phyloP scores from a whole-genome alignment of 2,888 invertebrate genomes.

The Diarsia mendica region DNA sequence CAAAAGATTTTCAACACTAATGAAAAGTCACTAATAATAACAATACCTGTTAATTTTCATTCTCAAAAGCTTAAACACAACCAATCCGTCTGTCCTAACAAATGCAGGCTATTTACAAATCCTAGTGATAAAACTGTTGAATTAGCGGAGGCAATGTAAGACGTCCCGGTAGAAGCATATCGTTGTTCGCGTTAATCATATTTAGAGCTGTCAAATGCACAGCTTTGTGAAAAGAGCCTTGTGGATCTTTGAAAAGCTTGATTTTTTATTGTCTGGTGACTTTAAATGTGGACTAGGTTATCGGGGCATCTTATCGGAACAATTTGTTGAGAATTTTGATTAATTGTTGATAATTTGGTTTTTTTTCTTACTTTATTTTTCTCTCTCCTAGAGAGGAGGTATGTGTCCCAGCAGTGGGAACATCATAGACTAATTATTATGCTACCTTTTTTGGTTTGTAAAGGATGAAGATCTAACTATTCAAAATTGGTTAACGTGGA shows the following conservation, averaged over 20 bases:
- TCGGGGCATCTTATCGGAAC: background rate
- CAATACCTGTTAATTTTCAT: background rate
- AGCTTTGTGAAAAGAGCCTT: constrained; percentile 10
- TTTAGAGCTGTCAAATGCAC: constrained; percentile 51
- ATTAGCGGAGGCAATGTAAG: constrained; percentile 27
- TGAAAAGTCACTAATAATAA: background rate
- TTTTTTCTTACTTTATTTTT: background rate
- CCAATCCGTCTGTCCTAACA: constrained; percentile 8
- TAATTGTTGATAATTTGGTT: no score
- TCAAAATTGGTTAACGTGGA: background rate
- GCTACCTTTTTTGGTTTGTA: no score
- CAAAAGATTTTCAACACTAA: no score
- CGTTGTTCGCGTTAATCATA: constrained; percentile 47
- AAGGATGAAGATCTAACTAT: background rate
- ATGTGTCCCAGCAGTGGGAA: no score
- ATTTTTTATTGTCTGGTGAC: background rate
- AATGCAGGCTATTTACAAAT: constrained; percentile 29
- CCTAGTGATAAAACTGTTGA: constrained; percentile 38
- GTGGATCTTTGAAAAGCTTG: constrained; percentile 23
- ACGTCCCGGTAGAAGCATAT: constrained; percentile 29
- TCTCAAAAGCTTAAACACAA: background rate
- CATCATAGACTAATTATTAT: no score
- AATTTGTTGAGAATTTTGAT: background rate
- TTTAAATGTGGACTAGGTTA: background rate
- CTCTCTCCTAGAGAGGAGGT: no score